Conservation (phyloP, 2,113 vertebrate genomes). For the Cercocebus atys region DNA sequence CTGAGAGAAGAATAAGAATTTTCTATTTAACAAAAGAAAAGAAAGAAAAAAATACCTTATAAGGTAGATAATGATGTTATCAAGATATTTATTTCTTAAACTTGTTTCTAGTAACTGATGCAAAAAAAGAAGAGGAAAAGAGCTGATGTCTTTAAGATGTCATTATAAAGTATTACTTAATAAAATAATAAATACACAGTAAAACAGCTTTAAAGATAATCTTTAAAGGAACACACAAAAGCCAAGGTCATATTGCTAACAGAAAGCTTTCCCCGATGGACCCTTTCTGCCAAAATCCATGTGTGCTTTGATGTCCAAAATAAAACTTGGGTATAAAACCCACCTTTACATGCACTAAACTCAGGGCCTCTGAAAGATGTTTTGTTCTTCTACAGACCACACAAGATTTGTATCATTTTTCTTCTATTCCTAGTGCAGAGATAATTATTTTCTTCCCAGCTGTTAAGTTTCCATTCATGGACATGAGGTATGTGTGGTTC, state of each 20-base stretch:
- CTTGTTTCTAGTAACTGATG: background rate
- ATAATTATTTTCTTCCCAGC: background rate
- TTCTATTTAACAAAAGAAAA: background rate
- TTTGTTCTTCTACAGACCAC: background rate
- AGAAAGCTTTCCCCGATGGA: background rate
- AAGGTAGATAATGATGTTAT: background rate
- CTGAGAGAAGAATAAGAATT: background rate
- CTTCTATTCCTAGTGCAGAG: background rate
- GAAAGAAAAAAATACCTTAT: background rate
- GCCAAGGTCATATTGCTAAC: background rate
- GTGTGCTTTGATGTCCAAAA: background rate
- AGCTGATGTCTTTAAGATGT: background rate
- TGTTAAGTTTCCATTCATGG: background rate
- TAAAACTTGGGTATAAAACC: background rate
- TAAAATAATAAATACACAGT: constrained; percentile 8
- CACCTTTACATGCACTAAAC: background rate
- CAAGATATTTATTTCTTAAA: constrained; percentile 42
- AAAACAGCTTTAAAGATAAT: background rate
- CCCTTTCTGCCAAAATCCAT: background rate
- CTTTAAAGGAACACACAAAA: background rate
- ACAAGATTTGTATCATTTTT: background rate
- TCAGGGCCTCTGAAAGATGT: background rate
- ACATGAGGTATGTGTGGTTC: background rate
- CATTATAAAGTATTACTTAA: constrained; percentile 11
- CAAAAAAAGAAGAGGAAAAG: background rate